phyloP scores from a whole-genome alignment of 2,797 vertebrate species.

The Pantherophis vulpinus region DNA sequence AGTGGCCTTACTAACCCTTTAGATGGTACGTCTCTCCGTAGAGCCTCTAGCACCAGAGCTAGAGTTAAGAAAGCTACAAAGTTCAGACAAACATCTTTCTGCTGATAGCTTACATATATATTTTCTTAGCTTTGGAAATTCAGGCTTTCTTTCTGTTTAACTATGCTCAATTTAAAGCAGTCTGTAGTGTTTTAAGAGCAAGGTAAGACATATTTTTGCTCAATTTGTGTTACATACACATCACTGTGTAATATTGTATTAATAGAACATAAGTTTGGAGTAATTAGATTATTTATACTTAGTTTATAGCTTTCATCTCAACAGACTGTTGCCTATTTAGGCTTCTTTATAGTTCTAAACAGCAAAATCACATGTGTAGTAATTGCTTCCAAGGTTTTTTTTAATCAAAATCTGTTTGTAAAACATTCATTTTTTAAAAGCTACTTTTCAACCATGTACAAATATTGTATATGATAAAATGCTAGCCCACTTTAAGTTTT shows the following conservation, averaged over 20 bases:
- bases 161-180: conserved; percentile 56
- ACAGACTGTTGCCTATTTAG: conserved; percentile 53
- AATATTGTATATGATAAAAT: conserved; percentile 66
- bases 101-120: conserved; percentile 73
- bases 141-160: conserved; percentile 79
- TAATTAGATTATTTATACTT: conserved; percentile 54
- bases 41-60: conserved; percentile 89
- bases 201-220: conserved; percentile 61
- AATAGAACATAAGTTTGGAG: conserved; percentile 26
- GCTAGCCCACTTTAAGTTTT: background rate
- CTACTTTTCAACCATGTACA: conserved; percentile 65
- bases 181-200: conserved; percentile 45
- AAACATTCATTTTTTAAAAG: conserved; percentile 51
- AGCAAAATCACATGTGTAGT: conserved; percentile 56
- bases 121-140: conserved; percentile 78
- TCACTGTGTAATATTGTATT: conserved; percentile 43
- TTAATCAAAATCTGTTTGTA: conserved; percentile 55
- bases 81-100: conserved; percentile 82
- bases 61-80: conserved; percentile 87
- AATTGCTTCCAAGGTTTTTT: conserved; percentile 65
- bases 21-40: conserved; percentile 93
- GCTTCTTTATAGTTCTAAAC: conserved; percentile 51
- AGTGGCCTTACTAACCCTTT: conserved; percentile 93
- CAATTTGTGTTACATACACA: conserved; percentile 50
- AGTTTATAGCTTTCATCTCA: conserved; percentile 57